phyloP scores from a whole-genome alignment of 2,797 vertebrate genomes.

The Sardinella longiceps region DNA sequence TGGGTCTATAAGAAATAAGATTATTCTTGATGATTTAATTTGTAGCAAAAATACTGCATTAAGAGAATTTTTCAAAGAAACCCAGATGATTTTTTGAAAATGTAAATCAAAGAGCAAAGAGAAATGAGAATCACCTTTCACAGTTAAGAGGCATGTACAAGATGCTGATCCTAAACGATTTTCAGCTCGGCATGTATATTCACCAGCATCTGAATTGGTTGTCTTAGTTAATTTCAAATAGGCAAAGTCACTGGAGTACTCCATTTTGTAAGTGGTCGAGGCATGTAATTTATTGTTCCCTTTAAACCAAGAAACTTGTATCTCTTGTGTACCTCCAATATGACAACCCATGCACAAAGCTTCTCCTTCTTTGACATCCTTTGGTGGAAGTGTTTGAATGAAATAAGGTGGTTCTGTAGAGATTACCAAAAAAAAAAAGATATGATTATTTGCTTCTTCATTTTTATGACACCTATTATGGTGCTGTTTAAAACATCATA shows the following conservation, averaged over 20 bases:
- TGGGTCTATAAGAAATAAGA: conserved; percentile 58
- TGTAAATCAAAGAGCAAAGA: background rate
- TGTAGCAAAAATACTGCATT: conserved; percentile 48
- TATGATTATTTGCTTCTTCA: background rate
- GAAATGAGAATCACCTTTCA: background rate
- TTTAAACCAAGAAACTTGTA: conserved; percentile 82
- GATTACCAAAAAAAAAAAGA: background rate
- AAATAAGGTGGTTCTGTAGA: conserved; percentile 8
- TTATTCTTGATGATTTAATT: background rate
- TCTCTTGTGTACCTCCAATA: conserved; percentile 79
- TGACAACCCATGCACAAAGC: conserved; percentile 79
- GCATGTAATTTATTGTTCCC: conserved; percentile 51
- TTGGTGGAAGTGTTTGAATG: background rate
- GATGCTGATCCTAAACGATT: conserved; percentile 79
- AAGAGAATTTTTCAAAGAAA: background rate
- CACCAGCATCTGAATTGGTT: conserved; percentile 65
- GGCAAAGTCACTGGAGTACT: background rate
- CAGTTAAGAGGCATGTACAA: conserved; percentile 57
- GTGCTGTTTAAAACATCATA: background rate
- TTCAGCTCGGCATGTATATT: conserved; percentile 82
- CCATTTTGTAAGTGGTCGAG: background rate
- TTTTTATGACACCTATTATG: background rate
- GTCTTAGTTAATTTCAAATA: conserved; percentile 4
- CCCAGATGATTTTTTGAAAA: background rate
- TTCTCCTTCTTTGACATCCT: conserved; percentile 59